These are phyloP conservation scores for Gymnoscopelus braueri DNA, from an alignment of 2,797 vertebrate species.

Conservation along the genomic window DNA sequence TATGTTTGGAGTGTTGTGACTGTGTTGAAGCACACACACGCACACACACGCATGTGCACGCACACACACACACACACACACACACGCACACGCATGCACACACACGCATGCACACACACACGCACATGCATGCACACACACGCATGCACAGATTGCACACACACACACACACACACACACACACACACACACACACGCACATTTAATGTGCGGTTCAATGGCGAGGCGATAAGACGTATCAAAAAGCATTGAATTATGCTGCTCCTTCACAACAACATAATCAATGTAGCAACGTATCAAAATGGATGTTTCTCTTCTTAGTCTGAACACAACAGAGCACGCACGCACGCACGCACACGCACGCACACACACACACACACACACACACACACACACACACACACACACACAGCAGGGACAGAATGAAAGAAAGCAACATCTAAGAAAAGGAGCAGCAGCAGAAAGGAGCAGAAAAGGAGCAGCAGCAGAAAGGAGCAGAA, in stretches of 20 bases:
- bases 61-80: conserved; percentile 9
- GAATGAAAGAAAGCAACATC: too few species aligned
- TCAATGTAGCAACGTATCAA: too few species aligned
- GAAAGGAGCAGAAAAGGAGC: too few species aligned
- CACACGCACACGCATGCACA: not conserved
- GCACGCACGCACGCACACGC: not conserved
- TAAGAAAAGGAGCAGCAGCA: too few species aligned
- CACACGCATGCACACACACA: conserved; percentile 3
- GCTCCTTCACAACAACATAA: too few species aligned
- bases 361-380: not conserved
- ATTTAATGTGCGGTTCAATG: not conserved
- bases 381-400: not conserved
- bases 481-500: too few species aligned
- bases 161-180: not conserved
- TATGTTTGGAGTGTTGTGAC: too few species aligned
- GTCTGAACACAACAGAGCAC: not conserved
- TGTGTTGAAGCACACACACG: too few species aligned
- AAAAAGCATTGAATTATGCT: too few species aligned
- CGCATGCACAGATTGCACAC: not conserved
- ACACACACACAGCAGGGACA: too few species aligned
- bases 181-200: not conserved
- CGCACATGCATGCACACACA: conserved; percentile 7
- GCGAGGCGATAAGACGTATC: too few species aligned
- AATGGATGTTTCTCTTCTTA: too few species aligned
- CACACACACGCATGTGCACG: not conserved